A percentile compares a stretch with the other conserved stretches of the same genome.
Conservation (phyloP, 2,797 vertebrate species). For the Rhinichthys osculus region DNA sequence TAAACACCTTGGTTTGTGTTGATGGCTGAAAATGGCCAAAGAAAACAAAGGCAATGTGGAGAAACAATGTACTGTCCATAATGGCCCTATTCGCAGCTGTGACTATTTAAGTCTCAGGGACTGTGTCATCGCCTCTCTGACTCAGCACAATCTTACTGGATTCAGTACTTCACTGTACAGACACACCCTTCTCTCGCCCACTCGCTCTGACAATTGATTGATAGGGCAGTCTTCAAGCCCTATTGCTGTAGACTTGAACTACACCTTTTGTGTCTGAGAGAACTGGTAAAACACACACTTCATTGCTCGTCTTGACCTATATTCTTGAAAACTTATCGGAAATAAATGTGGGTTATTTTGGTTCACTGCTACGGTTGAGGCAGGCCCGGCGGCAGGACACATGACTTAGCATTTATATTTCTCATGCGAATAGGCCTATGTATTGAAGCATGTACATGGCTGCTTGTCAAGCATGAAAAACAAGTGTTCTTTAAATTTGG, state of each 20-base stretch:
- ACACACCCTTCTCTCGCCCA: conserved; percentile 22
- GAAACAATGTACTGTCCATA: not conserved
- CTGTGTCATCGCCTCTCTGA: not conserved
- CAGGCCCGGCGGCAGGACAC: no score
- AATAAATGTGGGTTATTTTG: conserved; percentile 33
- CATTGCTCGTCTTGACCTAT: conserved; percentile 19
- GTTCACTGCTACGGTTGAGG: not conserved
- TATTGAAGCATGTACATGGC: no score
- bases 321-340: conserved; percentile 38
- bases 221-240: conserved; percentile 1
- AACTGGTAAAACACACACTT: not conserved
- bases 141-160: conserved; percentile 23
- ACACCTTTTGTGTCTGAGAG: not conserved
- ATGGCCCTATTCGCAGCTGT: not conserved
- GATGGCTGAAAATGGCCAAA: not conserved
- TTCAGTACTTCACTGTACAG: conserved; percentile 22
- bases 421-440: no score
- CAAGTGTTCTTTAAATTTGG: no score
- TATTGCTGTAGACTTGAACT: conserved; percentile 17
- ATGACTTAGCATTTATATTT: no score
- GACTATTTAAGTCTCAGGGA: not conserved
- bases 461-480: no score
- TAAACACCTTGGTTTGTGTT: not conserved
- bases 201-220: not conserved
- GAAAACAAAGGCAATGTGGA: not conserved